phyloP scores from a whole-genome alignment of 1,140 invertebrate genomes.

The Heliconius hermathena region DNA sequence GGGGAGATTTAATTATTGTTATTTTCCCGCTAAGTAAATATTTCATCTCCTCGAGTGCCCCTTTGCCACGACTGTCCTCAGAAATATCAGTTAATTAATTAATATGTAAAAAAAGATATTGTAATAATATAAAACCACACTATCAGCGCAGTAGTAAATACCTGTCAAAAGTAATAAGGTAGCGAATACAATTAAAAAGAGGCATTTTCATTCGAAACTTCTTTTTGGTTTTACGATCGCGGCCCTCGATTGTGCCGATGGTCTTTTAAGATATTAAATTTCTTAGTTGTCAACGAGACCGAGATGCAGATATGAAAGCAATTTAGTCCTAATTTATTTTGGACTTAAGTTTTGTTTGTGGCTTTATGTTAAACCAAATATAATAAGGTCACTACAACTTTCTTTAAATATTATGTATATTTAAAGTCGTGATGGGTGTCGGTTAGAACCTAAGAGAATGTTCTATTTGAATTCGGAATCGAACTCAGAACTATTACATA shows the following conservation, averaged over 20 bases:
- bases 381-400: no score
- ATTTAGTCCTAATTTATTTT: not conserved
- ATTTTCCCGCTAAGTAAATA: no score
- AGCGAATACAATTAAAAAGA: slow-evolving; percentile 8
- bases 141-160: slow-evolving; percentile 1
- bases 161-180: slow-evolving; percentile 3
- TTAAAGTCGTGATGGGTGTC: no score
- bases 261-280: slow-evolving; percentile 5
- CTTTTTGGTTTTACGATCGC: not conserved
- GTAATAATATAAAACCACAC: not conserved
- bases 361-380: not conserved
- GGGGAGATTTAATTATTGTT: not conserved
- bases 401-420: no score
- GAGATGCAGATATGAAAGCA: not conserved
- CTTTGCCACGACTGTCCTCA: no score
- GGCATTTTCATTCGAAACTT: not conserved
- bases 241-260: slow-evolving; percentile 5
- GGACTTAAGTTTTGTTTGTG: not conserved
- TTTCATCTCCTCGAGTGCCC: no score
- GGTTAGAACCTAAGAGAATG: no score
- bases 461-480: no score
- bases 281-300: not conserved
- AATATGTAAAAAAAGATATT: no score
- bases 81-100: no score
- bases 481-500: no score